Evolutionary conservation across 2,797 vertebrate genomes (phyloP), one percentile per base, ranked within the genome.

Genomic region (Lutjanus argentimaculatus): DNA sequence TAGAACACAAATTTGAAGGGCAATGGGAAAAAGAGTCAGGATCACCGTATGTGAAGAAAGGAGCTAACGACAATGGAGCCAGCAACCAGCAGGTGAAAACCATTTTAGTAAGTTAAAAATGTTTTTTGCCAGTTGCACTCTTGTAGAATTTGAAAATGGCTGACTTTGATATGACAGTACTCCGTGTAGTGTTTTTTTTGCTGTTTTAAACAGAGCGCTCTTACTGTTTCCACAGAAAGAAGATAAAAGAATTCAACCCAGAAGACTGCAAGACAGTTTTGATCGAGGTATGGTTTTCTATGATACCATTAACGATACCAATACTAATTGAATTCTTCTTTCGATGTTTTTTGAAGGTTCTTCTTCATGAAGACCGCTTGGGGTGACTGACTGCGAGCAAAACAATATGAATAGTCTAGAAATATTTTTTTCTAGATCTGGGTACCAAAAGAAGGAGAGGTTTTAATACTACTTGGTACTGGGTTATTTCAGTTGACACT

Each of bases 211-310:
- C n/a, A 43, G 8, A 66, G 17, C 36, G 42, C 48, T 68, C 7
- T 67, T 66, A 25, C 82, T 89, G 40, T 92, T 67, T 80, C 67
- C 83, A 73, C 88, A 99, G 98, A 99, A 96, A 95, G 97, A 97
- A 74, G 97, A 99, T 88, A 97, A 96, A 93, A 97, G 77, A 86
- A 94, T 97, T 89, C 96, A 97, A 80, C 96, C 97, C 76, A 96
- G 97, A 92, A 96, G 96, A 93, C 96, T 98, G 76, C 97, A 98
- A 88, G 98, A 99, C 90, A 97, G 96, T 87, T 98, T 98, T 91
- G 97, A 98, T 72, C 93, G 92, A 93, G 98, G 98, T 96, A 95
- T 89, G 95, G 0, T 46, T 65, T 55, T 67, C 17, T 8, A 21
- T 30, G 8, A 36, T 22, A 40, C n/a, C n/a, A 8, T 2, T 30